Conservation (phyloP, 2,797 vertebrate genomes). For the Halcyon badia region DNA sequence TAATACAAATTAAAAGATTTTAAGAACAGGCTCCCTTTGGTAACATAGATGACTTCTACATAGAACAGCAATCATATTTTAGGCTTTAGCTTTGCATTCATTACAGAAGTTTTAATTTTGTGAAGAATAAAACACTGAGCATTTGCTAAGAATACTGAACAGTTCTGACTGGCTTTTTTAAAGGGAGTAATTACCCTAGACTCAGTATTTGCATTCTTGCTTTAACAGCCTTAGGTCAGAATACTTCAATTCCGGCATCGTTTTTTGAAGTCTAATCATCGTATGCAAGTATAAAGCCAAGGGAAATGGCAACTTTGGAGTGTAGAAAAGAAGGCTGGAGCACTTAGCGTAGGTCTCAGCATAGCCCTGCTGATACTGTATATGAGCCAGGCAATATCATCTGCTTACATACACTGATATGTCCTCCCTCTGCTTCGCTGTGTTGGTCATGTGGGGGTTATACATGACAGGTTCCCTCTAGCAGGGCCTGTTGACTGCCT, state of each 20-base stretch:
- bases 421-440: background rate
- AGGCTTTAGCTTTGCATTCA: background rate
- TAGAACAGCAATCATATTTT: background rate
- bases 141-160: background rate
- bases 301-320: background rate
- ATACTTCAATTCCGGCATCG: background rate
- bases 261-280: background rate
- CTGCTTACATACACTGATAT: background rate
- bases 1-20: background rate
- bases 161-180: background rate
- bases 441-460: background rate
- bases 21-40: background rate
- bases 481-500: background rate
- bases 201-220: background rate
- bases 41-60: background rate
- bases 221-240: background rate
- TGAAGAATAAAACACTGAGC: background rate
- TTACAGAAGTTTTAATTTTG: conserved; percentile 28
- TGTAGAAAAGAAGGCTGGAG: background rate
- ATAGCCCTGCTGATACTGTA: background rate
- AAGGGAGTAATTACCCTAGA: background rate
- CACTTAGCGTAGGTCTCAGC: background rate
- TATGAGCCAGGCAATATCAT: background rate
- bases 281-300: background rate
- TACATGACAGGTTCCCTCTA: background rate